A percentile compares a stretch with the other conserved stretches of the same genome.
phyloP scores from a whole-genome alignment of 1,140 invertebrate genomes.

The Ceratitis capitata region DNA sequence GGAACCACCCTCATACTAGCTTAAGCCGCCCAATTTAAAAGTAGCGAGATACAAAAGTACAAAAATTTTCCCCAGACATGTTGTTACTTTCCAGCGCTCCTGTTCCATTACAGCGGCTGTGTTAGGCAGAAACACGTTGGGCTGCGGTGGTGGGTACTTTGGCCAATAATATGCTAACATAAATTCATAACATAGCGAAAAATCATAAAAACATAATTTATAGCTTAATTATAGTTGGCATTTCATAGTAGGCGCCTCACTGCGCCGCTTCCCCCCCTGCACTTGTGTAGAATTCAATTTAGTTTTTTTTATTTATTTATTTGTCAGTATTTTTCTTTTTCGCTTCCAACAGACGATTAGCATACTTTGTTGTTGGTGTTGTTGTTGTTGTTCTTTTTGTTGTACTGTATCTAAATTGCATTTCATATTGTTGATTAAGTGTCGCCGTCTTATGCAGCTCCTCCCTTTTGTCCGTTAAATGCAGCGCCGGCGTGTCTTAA shows the following conservation, averaged over 20 bases:
- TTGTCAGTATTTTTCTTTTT: not conserved
- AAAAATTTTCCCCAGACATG: not conserved
- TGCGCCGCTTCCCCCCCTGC: not conserved
- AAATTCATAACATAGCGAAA: constrained; percentile 27
- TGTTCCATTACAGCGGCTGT: not conserved
- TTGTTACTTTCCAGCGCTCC: not conserved
- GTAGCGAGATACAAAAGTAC: not conserved
- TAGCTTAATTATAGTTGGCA: constrained; percentile 35
- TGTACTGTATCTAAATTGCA: constrained; percentile 13
- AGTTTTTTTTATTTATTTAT: not conserved
- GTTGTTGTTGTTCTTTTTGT: too few relatives aligned
- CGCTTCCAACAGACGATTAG: not conserved
- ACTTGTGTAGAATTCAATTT: not conserved
- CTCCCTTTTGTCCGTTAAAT: not conserved
- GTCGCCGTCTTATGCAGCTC: constrained; percentile 5
- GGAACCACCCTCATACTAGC: too few relatives aligned
- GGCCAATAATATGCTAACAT: constrained; percentile 28
- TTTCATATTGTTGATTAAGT: constrained; percentile 38
- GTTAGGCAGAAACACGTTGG: not conserved
- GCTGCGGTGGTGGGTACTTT: not conserved
- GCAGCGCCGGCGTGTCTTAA: not conserved
- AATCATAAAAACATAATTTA: constrained; percentile 40
- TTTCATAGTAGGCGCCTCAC: not conserved
- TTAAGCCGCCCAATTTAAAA: too few relatives aligned
- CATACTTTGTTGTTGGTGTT: constrained; percentile 18